phyloP scores from a whole-genome alignment of 2,113 vertebrate species.

The Thalassoma bifasciatum region DNA sequence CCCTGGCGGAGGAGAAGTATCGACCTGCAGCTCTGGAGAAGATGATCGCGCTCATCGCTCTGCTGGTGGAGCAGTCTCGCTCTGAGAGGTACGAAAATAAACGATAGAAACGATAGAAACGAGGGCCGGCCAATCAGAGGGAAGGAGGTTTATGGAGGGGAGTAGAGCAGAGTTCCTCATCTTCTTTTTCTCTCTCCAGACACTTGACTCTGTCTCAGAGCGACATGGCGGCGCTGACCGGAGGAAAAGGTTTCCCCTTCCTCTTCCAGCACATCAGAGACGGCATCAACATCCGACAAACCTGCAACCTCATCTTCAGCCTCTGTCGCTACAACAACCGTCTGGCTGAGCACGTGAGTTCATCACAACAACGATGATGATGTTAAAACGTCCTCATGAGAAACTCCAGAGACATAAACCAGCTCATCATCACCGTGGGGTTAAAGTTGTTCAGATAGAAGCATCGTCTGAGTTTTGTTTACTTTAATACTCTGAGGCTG shows the following conservation, averaged over 20 bases:
- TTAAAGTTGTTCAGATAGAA: too few species aligned
- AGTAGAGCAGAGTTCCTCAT: too few species aligned
- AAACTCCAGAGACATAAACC: too few species aligned
- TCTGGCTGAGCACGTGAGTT: constrained; percentile 93
- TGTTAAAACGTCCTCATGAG: too few species aligned
- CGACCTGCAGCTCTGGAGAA: constrained; percentile 98
- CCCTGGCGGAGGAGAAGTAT: constrained; percentile 98
- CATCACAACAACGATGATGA: too few species aligned
- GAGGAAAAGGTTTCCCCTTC: constrained; percentile 99
- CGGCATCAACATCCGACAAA: constrained; percentile 98
- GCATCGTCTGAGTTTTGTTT: too few species aligned
- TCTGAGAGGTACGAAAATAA: constrained; percentile 90
- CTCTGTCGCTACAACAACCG: constrained; percentile 98
- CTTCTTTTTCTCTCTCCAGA: constrained; percentile 74
- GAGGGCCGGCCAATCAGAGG: too few species aligned
- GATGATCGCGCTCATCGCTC: constrained; percentile 98
- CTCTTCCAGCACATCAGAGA: constrained; percentile 99
- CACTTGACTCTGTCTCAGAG: constrained; percentile 98
- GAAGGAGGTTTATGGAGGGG: too few species aligned
- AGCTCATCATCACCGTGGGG: too few species aligned
- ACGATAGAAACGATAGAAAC: too few species aligned
- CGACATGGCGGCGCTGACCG: constrained; percentile 98
- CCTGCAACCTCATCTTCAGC: constrained; percentile 99
- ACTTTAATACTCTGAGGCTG: too few species aligned
- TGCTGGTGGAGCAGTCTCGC: constrained; percentile 97